phyloP scores from a whole-genome alignment of 2,888 invertebrate genomes.

The Sarcophaga caerulescens region DNA sequence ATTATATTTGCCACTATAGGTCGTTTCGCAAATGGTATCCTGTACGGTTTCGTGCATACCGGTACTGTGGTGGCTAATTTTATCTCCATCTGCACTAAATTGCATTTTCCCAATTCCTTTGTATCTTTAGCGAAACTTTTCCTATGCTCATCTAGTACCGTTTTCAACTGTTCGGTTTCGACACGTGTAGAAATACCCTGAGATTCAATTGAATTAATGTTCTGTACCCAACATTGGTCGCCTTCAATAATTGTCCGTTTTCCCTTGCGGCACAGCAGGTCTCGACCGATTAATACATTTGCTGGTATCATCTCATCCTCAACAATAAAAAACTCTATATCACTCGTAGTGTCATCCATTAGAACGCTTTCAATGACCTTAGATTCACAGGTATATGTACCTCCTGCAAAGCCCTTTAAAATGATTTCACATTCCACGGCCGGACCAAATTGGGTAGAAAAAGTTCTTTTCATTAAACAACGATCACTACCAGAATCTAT shows the following conservation, averaged over 20 bases:
- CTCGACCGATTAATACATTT: conserved; percentile 21
- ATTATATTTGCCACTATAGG: conserved; percentile 35
- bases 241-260: conserved; percentile 52
- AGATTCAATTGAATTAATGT: conserved; percentile 11
- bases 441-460: background rate
- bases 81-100: conserved; percentile 44
- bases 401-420: conserved; percentile 49
- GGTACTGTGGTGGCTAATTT: conserved; percentile 16
- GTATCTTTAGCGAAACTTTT: conserved; percentile 12
- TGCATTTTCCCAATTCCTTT: conserved; percentile 12
- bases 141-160: background rate
- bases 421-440: background rate
- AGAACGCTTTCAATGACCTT: conserved; percentile 44
- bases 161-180: conserved; percentile 9
- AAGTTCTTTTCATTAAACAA: conserved; percentile 8
- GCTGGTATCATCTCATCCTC: conserved; percentile 33
- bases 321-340: conserved; percentile 26
- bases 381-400: conserved; percentile 36
- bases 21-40: conserved; percentile 55
- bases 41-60: conserved; percentile 51
- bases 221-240: conserved; percentile 43
- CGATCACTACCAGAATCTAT: conserved; percentile 43
- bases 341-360: conserved; percentile 36
- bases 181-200: background rate
- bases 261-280: conserved; percentile 24